These are phyloP conservation scores for Cryptoblepharus egeriae DNA, from an alignment of 2,797 vertebrate genomes.

Conservation along the genomic window DNA sequence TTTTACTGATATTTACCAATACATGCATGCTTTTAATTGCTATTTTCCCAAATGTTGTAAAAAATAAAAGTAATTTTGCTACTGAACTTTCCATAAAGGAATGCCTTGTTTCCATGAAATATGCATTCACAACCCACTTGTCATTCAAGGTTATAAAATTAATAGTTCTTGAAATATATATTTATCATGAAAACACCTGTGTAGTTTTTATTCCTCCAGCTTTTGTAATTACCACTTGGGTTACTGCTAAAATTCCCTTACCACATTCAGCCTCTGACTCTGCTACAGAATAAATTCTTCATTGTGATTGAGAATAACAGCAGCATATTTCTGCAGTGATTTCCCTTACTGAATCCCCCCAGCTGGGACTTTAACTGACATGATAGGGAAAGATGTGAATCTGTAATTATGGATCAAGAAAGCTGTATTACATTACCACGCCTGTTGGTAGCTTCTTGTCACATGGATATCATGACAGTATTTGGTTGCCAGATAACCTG, in stretches of 20 bases:
- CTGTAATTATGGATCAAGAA: constrained; percentile 7
- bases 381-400: not conserved
- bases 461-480: constrained; percentile 52
- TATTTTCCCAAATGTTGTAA: not conserved
- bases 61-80: constrained; percentile 16
- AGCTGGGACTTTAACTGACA: not conserved
- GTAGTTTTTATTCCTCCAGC: not conserved
- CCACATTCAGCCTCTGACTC: not conserved
- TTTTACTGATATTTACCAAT: not conserved
- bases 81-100: not conserved
- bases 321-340: not conserved
- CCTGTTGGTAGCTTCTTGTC: constrained; percentile 43
- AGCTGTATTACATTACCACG: not conserved
- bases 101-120: not conserved
- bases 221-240: not conserved
- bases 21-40: constrained; percentile 7
- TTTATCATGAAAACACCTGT: constrained; percentile 2
- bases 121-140: not conserved
- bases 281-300: not conserved
- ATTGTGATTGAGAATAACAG: constrained; percentile 27
- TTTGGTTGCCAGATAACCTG: constrained; percentile 54
- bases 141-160: not conserved
- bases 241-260: not conserved
- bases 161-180: not conserved
- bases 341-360: not conserved